Conservation (phyloP, 2,888 invertebrate species). For the Lasioglossum figueresi region DNA sequence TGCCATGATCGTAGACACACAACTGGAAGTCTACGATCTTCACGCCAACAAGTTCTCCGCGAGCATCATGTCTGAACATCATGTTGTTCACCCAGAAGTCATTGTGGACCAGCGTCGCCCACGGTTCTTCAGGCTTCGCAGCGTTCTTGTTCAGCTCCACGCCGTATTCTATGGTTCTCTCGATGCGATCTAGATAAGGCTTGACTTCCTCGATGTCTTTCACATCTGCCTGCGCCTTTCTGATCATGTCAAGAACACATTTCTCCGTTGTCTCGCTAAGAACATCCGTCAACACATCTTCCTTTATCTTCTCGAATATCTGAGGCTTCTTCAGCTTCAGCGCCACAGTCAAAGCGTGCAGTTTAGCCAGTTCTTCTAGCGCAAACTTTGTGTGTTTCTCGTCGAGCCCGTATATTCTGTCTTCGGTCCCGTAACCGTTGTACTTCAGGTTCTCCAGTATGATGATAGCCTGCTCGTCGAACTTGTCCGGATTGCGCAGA, state of each 20-base stretch:
- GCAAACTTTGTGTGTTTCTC: slow-evolving; percentile 75
- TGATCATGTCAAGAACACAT: slow-evolving; percentile 75
- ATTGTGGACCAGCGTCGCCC: slow-evolving; percentile 79
- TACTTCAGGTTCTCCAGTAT: slow-evolving; percentile 79
- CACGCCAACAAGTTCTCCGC: slow-evolving; percentile 71
- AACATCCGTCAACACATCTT: slow-evolving; percentile 65
- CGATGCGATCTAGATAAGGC: slow-evolving; percentile 69
- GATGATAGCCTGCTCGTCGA: slow-evolving; percentile 79
- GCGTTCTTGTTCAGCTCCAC: not conserved
- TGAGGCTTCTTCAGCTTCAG: slow-evolving; percentile 76
- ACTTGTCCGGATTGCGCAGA: slow-evolving; percentile 65
- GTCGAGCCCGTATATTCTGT: slow-evolving; percentile 78
- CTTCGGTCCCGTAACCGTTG: slow-evolving; percentile 75
- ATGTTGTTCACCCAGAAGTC: slow-evolving; percentile 84
- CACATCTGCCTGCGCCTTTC: slow-evolving; percentile 72
- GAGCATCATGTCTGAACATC: slow-evolving; percentile 77
- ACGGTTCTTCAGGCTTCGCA: slow-evolving; percentile 68
- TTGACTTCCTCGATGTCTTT: slow-evolving; percentile 70
- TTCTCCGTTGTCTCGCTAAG: slow-evolving; percentile 69
- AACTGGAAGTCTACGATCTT: slow-evolving; percentile 83
- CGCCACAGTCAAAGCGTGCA: slow-evolving; percentile 78
- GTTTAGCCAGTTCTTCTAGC: slow-evolving; percentile 76
- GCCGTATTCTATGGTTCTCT: slow-evolving; percentile 73
- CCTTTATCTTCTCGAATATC: slow-evolving; percentile 72
- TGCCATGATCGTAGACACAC: slow-evolving; percentile 75